These are phyloP conservation scores for Megalops cyprinoides DNA, from an alignment of 2,797 vertebrate genomes.

Conservation along the genomic window DNA sequence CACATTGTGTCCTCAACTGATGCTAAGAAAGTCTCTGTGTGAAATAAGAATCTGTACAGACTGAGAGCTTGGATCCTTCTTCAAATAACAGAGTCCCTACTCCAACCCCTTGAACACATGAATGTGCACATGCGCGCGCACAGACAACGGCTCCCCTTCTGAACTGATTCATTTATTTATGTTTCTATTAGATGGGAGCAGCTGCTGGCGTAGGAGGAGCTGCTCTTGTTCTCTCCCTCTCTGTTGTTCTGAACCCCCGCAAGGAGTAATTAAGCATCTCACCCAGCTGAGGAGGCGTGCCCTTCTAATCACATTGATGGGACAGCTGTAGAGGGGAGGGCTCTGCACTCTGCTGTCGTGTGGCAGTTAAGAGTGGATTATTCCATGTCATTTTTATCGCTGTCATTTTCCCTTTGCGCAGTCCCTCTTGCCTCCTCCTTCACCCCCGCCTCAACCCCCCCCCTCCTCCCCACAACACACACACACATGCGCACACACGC, in stretches of 20 bases:
- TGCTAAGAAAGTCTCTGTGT: background rate
- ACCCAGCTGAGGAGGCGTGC: constrained; percentile 32
- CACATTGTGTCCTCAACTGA: background rate
- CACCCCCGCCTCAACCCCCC: background rate
- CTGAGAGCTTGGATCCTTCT: background rate
- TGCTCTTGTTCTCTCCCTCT: constrained; percentile 38
- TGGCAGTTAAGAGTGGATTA: constrained; percentile 31
- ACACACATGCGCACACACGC: background rate
- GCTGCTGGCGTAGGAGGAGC: constrained; percentile 49
- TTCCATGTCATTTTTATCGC: constrained; percentile 34
- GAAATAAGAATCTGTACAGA: background rate
- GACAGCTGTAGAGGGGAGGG: constrained; percentile 30
- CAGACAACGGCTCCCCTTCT: constrained; percentile 27
- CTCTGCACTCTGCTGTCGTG: background rate
- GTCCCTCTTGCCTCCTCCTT: background rate
- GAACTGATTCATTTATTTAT: constrained; percentile 51
- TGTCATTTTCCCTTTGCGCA: constrained; percentile 26
- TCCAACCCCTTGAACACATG: constrained; percentile 23
- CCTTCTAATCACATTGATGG: constrained; percentile 33
- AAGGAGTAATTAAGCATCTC: constrained; percentile 50
- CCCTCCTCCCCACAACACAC: background rate
- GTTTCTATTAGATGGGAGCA: constrained; percentile 46
- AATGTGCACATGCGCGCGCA: background rate
- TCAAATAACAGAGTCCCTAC: background rate
- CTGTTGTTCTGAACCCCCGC: constrained; percentile 48